Conservation (phyloP, 2,888 invertebrate genomes). For the Agriotes lineatus region DNA sequence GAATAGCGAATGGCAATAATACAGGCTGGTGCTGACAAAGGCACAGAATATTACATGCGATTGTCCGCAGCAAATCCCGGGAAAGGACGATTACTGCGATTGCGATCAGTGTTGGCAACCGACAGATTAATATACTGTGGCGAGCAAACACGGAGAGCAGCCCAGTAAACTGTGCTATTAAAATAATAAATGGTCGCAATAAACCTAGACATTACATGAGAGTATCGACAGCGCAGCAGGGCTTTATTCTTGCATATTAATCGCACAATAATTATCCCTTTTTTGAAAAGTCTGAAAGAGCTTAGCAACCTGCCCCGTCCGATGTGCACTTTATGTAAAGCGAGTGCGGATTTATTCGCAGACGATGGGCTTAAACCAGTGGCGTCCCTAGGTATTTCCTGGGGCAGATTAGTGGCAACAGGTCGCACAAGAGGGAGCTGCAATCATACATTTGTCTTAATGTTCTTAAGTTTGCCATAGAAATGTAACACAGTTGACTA, state of each 20-base stretch:
- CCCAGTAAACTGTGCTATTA: constrained; percentile 62
- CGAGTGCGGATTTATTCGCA: constrained; percentile 32
- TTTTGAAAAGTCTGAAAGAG: constrained; percentile 41
- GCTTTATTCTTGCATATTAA: constrained; percentile 62
- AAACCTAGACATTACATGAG: constrained; percentile 63
- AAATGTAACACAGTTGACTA: no score
- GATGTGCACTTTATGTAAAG: constrained; percentile 29
- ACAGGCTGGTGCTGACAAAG: constrained; percentile 54
- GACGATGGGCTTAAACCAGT: constrained; percentile 39
- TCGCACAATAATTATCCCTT: constrained; percentile 61
- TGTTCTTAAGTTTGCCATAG: no score
- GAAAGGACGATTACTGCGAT: constrained; percentile 56
- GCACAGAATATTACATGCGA: constrained; percentile 53
- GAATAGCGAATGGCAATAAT: constrained; percentile 53
- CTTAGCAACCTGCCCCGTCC: constrained; percentile 19
- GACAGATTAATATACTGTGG: constrained; percentile 56
- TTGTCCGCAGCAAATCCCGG: constrained; percentile 59
- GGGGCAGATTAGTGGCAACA: no score
- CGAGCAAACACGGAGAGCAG: constrained; percentile 57
- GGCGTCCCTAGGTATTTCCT: no score
- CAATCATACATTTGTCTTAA: no score
- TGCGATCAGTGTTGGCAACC: constrained; percentile 49
- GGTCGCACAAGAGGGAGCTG: no score
- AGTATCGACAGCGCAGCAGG: constrained; percentile 62
- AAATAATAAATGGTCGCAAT: constrained; percentile 64